Base-by-base conservation (phyloP, 1,140 invertebrate species). In the Batillaria attramentaria region DNA sequence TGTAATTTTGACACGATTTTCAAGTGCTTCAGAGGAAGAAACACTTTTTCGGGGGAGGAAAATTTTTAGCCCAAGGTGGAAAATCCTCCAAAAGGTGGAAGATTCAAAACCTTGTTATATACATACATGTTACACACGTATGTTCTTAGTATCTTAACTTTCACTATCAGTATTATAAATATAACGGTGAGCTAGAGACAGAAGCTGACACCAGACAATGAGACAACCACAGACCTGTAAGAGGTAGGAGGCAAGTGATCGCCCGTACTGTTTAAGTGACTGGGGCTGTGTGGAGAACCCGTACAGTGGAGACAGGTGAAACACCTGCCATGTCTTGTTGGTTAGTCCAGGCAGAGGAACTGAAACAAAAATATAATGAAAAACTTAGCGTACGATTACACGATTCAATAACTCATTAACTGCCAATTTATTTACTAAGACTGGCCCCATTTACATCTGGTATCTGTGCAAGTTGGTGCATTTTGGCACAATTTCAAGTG, bases 251-350 rank as follows among this genome's bases (percentile, higher is more conserved):
- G 84, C 79, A 3, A 86, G 76, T 24, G 73, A 78, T 72, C 69
- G 80, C 33, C 79, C 80, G 73, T 83, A 84, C 62, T 76, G 69
- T 77, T 83, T 35, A 80, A 79, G 42, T 77, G 79, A 31, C 68
- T 79, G 43, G 57, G 65, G 42, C 54, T 78, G 33, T 50, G 46
- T 46, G 50, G 73, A 77, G 62, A 84, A 84, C 24, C 80, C 81
- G 74, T 81, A 84, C 41, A 86, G 69, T 37, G 84, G 83, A 35
- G 84, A 83, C 69, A 84, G 43, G 20, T 79, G 60, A 57, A 83
- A 86, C 54, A 86, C 77, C 31, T 79, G 70, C 83, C 83, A 86
- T 65, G 81, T 82, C 66, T 86, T 86, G 41, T 78, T 80, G 20
- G 77, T 62, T 42, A 86, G 62, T 33, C 75, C 84, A 79, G 81